Evolutionary conservation across 2,888 invertebrate genomes (phyloP).

Genomic region (Nycteola revayana): DNA sequence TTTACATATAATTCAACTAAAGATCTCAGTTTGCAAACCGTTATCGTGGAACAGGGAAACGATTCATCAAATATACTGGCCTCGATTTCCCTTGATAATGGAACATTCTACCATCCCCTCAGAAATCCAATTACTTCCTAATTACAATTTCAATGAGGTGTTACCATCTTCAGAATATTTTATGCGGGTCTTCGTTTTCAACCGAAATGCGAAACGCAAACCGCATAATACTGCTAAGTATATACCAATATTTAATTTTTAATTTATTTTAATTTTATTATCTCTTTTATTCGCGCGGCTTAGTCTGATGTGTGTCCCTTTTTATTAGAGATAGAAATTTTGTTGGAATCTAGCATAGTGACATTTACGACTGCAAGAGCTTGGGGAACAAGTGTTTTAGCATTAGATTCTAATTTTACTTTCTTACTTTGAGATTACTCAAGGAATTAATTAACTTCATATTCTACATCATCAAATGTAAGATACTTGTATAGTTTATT

Average conservation of each 20-base stretch:
- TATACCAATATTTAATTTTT: no score
- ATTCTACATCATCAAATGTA: no score
- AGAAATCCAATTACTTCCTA: conserved; percentile 28
- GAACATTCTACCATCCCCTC: conserved; percentile 1
- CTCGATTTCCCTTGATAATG: conserved; percentile 15
- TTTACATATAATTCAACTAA: no score
- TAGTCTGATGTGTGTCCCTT: conserved; percentile 15
- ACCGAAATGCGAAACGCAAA: conserved; percentile 9
- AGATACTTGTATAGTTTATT: no score
- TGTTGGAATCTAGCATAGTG: conserved; percentile 26
- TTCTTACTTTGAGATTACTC: no score
- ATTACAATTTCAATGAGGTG: conserved; percentile 29
- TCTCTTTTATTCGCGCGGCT: conserved; percentile 11
- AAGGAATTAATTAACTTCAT: no score
- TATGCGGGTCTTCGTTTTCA: conserved; percentile 8
- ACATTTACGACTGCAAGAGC: conserved; percentile 30
- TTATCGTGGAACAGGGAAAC: not conserved
- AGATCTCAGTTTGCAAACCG: no score
- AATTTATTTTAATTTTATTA: conserved; percentile 1
- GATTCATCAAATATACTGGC: conserved; percentile 7
- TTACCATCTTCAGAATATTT: conserved; percentile 21
- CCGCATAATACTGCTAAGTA: conserved; percentile 2
- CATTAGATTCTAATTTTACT: no score
- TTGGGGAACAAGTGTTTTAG: conserved; percentile 19
- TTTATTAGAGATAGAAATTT: conserved; percentile 33